phyloP scores from a whole-genome alignment of 2,797 vertebrate genomes.

The Lithobates sylvaticus region DNA sequence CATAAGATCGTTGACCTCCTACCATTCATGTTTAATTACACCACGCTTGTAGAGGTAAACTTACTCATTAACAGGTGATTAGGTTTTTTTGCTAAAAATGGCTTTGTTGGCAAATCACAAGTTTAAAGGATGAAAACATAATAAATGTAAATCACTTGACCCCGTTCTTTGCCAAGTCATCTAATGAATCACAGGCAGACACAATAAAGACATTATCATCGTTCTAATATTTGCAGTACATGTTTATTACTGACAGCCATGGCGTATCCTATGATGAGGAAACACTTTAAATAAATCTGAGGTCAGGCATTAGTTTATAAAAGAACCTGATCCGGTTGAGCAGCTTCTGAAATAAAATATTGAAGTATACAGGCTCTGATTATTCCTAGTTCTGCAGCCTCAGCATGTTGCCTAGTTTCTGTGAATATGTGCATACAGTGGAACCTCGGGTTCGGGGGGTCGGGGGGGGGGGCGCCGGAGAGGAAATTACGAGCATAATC shows the following conservation, averaged over 20 bases:
- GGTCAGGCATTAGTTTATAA: neutral
- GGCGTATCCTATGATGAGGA: slow-evolving; percentile 15
- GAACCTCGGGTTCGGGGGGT: no score
- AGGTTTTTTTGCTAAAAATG: neutral
- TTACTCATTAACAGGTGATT: slow-evolving; percentile 1
- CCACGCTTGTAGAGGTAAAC: neutral
- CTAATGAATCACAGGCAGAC: neutral
- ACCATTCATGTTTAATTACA: neutral
- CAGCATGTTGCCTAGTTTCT: neutral
- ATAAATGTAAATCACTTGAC: neutral
- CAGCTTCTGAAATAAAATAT: neutral
- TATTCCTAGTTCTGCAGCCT: slow-evolving; percentile 1
- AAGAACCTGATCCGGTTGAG: slow-evolving; percentile 1
- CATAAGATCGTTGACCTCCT: neutral
- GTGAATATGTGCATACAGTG: no score
- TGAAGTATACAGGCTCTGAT: slow-evolving; percentile 15
- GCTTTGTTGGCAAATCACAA: neutral
- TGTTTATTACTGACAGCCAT: slow-evolving; percentile 24
- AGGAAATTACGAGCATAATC: no score
- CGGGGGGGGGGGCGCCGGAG: no score
- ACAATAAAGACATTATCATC: slow-evolving; percentile 4
- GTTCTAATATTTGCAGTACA: neutral
- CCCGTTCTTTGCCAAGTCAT: neutral
- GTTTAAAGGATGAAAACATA: neutral
- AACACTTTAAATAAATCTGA: slow-evolving; percentile 8